A percentile compares a stretch with the other conserved stretches of the same genome.
phyloP scores from a whole-genome alignment of 2,113 vertebrate genomes.

The Numenius arquata region DNA sequence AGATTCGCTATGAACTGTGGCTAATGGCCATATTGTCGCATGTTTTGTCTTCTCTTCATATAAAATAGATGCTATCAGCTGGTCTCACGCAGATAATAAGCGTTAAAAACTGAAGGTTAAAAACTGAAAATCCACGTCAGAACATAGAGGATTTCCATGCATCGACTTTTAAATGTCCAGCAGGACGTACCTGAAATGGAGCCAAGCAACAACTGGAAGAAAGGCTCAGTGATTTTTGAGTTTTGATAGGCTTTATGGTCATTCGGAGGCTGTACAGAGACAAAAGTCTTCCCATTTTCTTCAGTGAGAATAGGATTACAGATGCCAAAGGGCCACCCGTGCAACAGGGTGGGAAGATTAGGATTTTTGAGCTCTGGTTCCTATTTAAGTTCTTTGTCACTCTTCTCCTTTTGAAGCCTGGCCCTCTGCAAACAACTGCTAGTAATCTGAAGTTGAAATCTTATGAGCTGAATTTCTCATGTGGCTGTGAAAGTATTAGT shows the following conservation, averaged over 20 bases:
- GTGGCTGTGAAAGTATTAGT: neutral
- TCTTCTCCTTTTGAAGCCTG: slow-evolving; percentile 48
- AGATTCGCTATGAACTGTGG: neutral
- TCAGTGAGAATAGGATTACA: neutral
- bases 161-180: neutral
- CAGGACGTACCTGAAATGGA: neutral
- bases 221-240: neutral
- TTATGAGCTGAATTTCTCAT: slow-evolving; percentile 13
- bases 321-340: neutral
- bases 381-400: slow-evolving; percentile 32
- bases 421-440: slow-evolving; percentile 37
- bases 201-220: neutral
- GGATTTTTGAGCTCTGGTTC: slow-evolving; percentile 39
- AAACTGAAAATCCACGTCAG: neutral
- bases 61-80: neutral
- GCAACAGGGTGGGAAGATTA: slow-evolving; percentile 17
- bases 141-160: neutral
- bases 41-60: neutral
- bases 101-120: neutral
- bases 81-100: neutral
- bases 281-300: neutral
- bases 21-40: neutral
- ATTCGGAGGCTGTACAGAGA: neutral
- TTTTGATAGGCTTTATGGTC: neutral
- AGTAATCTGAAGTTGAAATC: slow-evolving; percentile 26